phyloP scores from a whole-genome alignment of 1,140 invertebrate genomes.

The Brachionus asplanchnoidis region DNA sequence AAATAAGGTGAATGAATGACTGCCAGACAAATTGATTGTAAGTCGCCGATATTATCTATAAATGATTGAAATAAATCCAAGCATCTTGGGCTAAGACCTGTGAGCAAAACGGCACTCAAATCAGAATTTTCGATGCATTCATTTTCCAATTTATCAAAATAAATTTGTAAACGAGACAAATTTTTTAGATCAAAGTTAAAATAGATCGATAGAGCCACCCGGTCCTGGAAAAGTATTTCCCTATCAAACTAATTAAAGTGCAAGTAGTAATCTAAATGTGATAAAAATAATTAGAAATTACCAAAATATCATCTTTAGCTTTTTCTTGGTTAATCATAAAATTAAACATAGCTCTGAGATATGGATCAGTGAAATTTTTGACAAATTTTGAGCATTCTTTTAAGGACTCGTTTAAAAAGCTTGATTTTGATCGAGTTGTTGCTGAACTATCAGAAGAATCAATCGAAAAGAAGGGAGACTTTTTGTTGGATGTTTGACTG shows the following conservation, averaged over 20 bases:
- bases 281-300: constrained; percentile 56
- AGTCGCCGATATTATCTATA: constrained; percentile 80
- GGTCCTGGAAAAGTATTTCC: not conserved
- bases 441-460: not conserved
- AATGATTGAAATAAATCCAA: constrained; percentile 78
- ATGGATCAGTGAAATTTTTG: constrained; percentile 73
- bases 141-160: constrained; percentile 63
- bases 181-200: constrained; percentile 27
- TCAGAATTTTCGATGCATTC: constrained; percentile 71
- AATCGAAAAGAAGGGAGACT: not conserved
- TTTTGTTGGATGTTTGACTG: not conserved
- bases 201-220: constrained; percentile 10
- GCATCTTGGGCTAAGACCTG: constrained; percentile 60
- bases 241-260: not conserved
- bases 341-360: constrained; percentile 81
- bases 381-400: constrained; percentile 70
- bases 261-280: not conserved
- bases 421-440: not conserved
- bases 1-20: constrained; percentile 64
- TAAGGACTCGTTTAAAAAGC: constrained; percentile 44
- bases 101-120: constrained; percentile 77
- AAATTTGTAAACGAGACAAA: constrained; percentile 10
- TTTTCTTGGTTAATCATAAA: constrained; percentile 78
- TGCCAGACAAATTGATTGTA: constrained; percentile 80
- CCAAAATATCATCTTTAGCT: constrained; percentile 73